Evolutionary conservation across 2,797 vertebrate species (phyloP).

Genomic region (Chiroxiphia lanceolata): DNA sequence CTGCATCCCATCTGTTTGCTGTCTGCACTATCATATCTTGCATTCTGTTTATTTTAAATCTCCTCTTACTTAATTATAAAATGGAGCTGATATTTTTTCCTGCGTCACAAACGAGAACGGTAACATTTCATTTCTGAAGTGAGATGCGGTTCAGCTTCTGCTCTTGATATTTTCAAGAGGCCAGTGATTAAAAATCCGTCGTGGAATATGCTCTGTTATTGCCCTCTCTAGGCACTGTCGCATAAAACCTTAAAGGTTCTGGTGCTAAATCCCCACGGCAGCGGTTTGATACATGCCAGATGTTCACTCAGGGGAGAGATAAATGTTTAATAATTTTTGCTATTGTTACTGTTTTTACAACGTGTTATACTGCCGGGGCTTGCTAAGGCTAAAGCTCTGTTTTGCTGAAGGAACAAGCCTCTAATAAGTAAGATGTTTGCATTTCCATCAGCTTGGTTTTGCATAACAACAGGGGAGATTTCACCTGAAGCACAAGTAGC

Average conservation of each 20-base stretch:
- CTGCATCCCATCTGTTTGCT: background rate
- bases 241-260: conserved; percentile 82
- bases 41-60: background rate
- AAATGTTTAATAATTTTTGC: conserved; percentile 89
- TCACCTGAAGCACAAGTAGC: conserved; percentile 46
- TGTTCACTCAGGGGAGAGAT: conserved; percentile 84
- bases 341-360: conserved; percentile 85
- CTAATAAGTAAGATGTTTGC: conserved; percentile 32
- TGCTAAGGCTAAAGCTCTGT: conserved; percentile 14
- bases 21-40: background rate
- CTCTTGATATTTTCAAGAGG: conserved; percentile 69
- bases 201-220: conserved; percentile 79
- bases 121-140: conserved; percentile 39
- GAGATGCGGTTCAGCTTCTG: conserved; percentile 35
- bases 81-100: background rate
- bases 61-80: conserved; percentile 35
- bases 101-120: background rate
- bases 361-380: conserved; percentile 3
- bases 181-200: conserved; percentile 74
- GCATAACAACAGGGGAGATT: conserved; percentile 11
- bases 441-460: conserved; percentile 21
- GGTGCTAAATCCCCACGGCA: conserved; percentile 77
- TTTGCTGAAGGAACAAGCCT: conserved; percentile 36
- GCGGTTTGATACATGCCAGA: conserved; percentile 80
- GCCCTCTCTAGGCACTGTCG: conserved; percentile 78